Evolutionary conservation across 1,140 invertebrate species (phyloP), one percentile per base, ranked within the genome.

Genomic region (Pteromalus puparum): DNA sequence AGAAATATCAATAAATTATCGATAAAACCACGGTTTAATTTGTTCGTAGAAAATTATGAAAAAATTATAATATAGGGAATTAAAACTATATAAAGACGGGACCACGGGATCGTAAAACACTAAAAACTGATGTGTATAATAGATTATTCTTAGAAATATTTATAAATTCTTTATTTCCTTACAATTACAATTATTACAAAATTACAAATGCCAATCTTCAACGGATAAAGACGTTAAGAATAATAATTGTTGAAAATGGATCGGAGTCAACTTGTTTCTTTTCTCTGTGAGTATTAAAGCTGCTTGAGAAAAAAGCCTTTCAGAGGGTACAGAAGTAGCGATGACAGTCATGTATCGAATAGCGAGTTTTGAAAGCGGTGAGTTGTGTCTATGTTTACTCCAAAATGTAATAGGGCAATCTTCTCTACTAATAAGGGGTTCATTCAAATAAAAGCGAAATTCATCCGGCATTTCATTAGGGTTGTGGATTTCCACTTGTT

Each of bases 221-320:
- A 61, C 21, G 12, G 12, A 15, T 61, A 61, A 61, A 68, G 21
- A 68, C 3, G 67, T n/a, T 26, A 68, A n/a, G 21, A 68, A 61
- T 61, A 61, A 70, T 70, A 70, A 70, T 26, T 70, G 68, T 26
- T 70, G 68, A 24, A 70, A 70, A 70, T 70, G 68, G 21, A 26
- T n/a, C n/a, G 68, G 68, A 26, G 68, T 70, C 68, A 70, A 28
- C 21, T 26, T 70, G 24, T 70, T 70, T 26, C 68, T 5, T 26
- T 70, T 70, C 21, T 70, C 68, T 70, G 21, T 70, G 12, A 70
- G 26, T 26, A 70, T 70, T 70, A 70, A 70, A 21, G n/a, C 68
- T 28, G 68, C 68, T 70, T 70, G 21, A 26, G 68, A 70, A 70
- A 70, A 70, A 70, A 70, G 68, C 26, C 68, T 70, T 26, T 70